Conservation (phyloP, 1,140 invertebrate genomes). For the Coboldia fuscipes region DNA sequence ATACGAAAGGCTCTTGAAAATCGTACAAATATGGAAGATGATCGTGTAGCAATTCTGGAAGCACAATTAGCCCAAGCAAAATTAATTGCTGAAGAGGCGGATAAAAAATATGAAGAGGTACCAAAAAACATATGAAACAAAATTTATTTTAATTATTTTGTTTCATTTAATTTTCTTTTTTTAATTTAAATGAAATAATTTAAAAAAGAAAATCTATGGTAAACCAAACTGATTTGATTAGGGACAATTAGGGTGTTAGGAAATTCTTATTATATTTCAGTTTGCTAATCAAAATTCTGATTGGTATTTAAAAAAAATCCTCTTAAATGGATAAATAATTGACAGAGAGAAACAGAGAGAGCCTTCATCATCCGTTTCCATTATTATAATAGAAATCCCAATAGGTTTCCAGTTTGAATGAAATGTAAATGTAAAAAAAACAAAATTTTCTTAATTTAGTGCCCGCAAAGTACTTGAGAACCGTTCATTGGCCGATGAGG, state of each 20-base stretch:
- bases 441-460: conserved; percentile 31
- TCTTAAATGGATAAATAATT: conserved; percentile 5
- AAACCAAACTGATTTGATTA: too few relatives aligned
- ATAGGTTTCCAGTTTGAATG: neutral
- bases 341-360: neutral
- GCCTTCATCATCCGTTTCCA: neutral
- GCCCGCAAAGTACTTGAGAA: conserved; percentile 99
- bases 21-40: conserved; percentile 96
- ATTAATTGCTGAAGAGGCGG: conserved; percentile 93
- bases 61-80: conserved; percentile 89
- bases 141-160: too few relatives aligned
- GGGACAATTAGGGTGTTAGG: too few relatives aligned
- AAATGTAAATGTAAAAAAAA: conserved; percentile 3
- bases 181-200: too few relatives aligned
- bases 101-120: conserved; percentile 99
- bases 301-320: neutral
- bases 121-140: too few relatives aligned
- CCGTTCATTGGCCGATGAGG: conserved; percentile 97
- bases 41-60: conserved; percentile 84
- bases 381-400: neutral
- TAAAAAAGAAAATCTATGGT: too few relatives aligned
- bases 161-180: too few relatives aligned
- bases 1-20: conserved; percentile 98
- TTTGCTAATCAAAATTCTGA: too few relatives aligned
- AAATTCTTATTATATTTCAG: too few relatives aligned